Percentiles rank a stretch among this genome's conserved stretches.
These are phyloP conservation scores for Drosophila melanica DNA, from an alignment of 1,140 invertebrate genomes.

Conservation along the genomic window DNA sequence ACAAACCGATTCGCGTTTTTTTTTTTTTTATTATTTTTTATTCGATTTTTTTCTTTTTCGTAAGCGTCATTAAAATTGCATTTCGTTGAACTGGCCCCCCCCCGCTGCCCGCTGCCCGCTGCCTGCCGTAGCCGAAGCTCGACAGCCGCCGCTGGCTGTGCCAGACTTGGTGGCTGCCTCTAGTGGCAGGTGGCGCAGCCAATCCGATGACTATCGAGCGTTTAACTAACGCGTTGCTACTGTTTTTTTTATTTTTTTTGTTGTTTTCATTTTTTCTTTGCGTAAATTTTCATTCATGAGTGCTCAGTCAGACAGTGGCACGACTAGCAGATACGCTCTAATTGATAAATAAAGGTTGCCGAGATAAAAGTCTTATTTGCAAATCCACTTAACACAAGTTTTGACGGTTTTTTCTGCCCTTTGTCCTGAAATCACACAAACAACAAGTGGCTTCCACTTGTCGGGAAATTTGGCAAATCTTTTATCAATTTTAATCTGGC, in stretches of 20 bases:
- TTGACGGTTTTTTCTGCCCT: not conserved
- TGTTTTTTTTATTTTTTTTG: slow-evolving; percentile 12
- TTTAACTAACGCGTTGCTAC: slow-evolving; percentile 55
- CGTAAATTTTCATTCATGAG: slow-evolving; percentile 60
- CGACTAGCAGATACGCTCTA: slow-evolving; percentile 11
- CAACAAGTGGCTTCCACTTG: no score
- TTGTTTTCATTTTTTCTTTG: slow-evolving; percentile 26
- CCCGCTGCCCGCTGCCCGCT: slow-evolving; percentile 7
- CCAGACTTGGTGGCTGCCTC: slow-evolving; percentile 69
- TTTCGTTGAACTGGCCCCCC: slow-evolving; percentile 68
- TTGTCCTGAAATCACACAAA: not conserved
- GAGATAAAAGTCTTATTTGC: no score
- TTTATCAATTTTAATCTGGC: slow-evolving; percentile 17
- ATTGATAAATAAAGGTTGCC: not conserved
- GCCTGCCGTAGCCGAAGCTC: slow-evolving; percentile 25
- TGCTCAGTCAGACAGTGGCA: not conserved
- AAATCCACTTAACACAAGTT: not conserved
- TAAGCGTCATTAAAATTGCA: slow-evolving; percentile 79
- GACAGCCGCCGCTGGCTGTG: slow-evolving; percentile 40
- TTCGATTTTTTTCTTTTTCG: slow-evolving; percentile 58
- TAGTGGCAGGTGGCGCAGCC: slow-evolving; percentile 23
- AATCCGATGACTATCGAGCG: slow-evolving; percentile 47
- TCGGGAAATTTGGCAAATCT: slow-evolving; percentile 15
- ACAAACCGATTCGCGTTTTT: slow-evolving; percentile 45
- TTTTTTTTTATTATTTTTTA: slow-evolving; percentile 10